phyloP scores from a whole-genome alignment of 2,797 vertebrate species.

The Ispidina picta region DNA sequence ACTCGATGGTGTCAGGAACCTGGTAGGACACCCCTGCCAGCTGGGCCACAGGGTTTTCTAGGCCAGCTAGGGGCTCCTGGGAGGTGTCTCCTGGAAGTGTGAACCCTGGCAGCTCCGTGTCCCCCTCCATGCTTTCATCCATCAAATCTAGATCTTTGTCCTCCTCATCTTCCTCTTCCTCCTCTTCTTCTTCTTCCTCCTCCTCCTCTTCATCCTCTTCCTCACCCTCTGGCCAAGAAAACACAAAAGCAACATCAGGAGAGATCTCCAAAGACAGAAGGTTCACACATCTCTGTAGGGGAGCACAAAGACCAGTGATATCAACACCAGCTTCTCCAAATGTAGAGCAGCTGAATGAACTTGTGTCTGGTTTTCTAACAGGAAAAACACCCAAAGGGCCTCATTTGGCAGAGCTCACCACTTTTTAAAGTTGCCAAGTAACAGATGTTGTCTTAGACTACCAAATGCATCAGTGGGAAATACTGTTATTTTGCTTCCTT shows the following conservation, averaged over 20 bases:
- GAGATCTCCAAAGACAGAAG: background rate
- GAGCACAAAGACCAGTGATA: background rate
- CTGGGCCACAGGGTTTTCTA: slow-evolving; percentile 75
- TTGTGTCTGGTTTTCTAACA: background rate
- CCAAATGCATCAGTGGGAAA: background rate
- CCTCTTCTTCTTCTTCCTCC: slow-evolving; percentile 81
- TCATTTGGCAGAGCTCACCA: background rate
- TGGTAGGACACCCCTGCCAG: slow-evolving; percentile 80
- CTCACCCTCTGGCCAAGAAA: slow-evolving; percentile 73
- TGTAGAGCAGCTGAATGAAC: background rate
- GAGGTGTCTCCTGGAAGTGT: slow-evolving; percentile 74
- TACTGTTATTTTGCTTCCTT: background rate
- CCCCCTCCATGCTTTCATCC: slow-evolving; percentile 86
- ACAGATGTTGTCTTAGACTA: background rate
- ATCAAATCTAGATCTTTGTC: slow-evolving; percentile 85
- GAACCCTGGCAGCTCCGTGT: slow-evolving; percentile 77
- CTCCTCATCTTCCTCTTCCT: slow-evolving; percentile 83
- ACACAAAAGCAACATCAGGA: background rate
- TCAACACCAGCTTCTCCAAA: background rate
- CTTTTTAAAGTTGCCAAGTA: background rate
- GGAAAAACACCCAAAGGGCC: background rate
- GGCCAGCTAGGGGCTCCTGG: slow-evolving; percentile 79
- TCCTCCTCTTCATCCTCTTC: slow-evolving; percentile 85
- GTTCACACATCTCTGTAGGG: background rate
- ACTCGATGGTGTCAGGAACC: slow-evolving; percentile 82